Evolutionary conservation across 2,113 vertebrate species (phyloP).

Genomic region (Mustela lutreola): DNA sequence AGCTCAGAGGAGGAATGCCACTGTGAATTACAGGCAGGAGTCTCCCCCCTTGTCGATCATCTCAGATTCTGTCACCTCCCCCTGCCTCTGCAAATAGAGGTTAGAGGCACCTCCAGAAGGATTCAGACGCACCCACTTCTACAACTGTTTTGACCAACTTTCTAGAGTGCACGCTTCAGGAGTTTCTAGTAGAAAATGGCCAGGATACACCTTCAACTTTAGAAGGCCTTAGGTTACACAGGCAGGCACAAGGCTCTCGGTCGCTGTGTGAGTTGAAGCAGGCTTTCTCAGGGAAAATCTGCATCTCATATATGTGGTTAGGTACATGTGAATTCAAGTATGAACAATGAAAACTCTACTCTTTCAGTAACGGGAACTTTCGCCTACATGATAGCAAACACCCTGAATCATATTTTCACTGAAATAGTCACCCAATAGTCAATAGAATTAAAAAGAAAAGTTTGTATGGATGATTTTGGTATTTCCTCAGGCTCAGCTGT

Average conservation of each 20-base stretch:
- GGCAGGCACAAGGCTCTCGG: neutral
- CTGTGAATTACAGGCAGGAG: neutral
- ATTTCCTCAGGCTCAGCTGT: neutral
- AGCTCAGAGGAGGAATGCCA: neutral
- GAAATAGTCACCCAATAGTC: neutral
- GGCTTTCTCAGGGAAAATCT: neutral
- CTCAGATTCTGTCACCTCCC: neutral
- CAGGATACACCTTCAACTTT: neutral
- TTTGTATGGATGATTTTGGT: neutral
- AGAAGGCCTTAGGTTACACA: neutral
- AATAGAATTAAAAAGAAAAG: constrained; percentile 49
- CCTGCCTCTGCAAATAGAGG: neutral
- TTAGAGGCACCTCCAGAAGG: neutral
- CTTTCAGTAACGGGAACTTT: neutral
- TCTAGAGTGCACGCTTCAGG: neutral
- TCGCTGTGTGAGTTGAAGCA: neutral
- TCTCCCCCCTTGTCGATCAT: neutral
- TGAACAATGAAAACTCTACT: neutral
- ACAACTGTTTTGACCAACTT: neutral
- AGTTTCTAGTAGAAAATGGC: neutral
- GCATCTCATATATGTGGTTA: neutral
- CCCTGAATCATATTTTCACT: neutral
- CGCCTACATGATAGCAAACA: neutral
- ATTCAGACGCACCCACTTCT: neutral
- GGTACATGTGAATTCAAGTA: neutral